Evolutionary conservation across 2,888 invertebrate genomes (phyloP).

Genomic region (Orthonevra nobilis): DNA sequence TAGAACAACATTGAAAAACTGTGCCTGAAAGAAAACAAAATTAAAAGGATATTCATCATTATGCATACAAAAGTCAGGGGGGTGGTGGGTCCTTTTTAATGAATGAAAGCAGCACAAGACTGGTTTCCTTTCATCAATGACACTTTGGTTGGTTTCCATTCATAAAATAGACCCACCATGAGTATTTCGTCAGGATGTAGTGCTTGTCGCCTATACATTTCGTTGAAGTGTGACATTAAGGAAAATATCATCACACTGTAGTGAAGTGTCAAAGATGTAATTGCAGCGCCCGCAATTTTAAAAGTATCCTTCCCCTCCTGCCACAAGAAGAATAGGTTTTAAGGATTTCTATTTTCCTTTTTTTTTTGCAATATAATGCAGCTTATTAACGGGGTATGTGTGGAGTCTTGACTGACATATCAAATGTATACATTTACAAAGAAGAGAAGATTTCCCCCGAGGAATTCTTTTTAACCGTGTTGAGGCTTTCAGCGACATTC

Average conservation of each 20-base stretch:
- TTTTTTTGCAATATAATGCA: conserved; percentile 46
- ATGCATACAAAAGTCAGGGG: conserved; percentile 43
- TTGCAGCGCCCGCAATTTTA: conserved; percentile 58
- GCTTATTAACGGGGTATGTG: conserved; percentile 62
- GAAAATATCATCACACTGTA: conserved; percentile 56
- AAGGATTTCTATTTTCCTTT: conserved; percentile 20
- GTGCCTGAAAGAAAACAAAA: neutral
- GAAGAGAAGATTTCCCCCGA: conserved; percentile 27
- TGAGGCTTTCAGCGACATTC: conserved; percentile 27
- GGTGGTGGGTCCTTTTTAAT: conserved; percentile 36
- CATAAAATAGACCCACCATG: conserved; percentile 1
- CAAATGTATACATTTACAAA: conserved; percentile 44
- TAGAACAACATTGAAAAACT: conserved; percentile 7
- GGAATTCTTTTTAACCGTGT: conserved; percentile 17
- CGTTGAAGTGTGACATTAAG: conserved; percentile 61
- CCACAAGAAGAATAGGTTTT: neutral
- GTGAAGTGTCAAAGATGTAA: conserved; percentile 66
- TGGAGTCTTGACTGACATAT: conserved; percentile 13
- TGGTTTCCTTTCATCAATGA: neutral
- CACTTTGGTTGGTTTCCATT: conserved; percentile 12
- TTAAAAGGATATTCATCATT: conserved; percentile 20
- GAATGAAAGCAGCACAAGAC: conserved; percentile 42
- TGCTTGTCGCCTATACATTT: neutral
- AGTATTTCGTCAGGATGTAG: conserved; percentile 20
- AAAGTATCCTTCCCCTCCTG: conserved; percentile 34